Conservation (phyloP, 2,113 vertebrate genomes). For the Hypanus sabinus region DNA sequence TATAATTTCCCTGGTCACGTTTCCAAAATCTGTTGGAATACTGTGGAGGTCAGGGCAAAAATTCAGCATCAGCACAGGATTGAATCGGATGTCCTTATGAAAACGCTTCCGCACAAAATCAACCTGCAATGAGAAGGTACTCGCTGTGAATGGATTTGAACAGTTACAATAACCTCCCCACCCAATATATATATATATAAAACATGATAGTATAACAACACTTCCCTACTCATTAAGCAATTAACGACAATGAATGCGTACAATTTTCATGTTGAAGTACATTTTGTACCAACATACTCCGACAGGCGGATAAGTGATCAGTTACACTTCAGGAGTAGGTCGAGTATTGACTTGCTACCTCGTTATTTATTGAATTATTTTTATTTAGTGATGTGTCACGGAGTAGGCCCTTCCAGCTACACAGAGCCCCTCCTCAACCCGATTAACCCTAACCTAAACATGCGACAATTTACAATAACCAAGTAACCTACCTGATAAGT, state of each 20-base stretch:
- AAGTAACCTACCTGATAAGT: too few species aligned
- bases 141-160: neutral
- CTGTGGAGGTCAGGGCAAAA: slow-evolving; percentile 74
- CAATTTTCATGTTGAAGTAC: neutral
- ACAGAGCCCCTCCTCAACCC: too few species aligned
- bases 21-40: slow-evolving; percentile 63
- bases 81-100: slow-evolving; percentile 87
- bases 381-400: too few species aligned
- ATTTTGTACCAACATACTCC: neutral
- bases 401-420: too few species aligned
- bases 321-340: neutral
- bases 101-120: slow-evolving; percentile 84
- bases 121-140: slow-evolving; percentile 55
- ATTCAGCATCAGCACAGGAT: slow-evolving; percentile 88
- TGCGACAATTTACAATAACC: too few species aligned
- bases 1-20: slow-evolving; percentile 73
- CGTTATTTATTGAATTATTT: too few species aligned
- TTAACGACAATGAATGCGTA: neutral
- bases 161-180: neutral
- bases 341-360: neutral
- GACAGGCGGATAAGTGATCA: neutral
- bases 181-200: too few species aligned
- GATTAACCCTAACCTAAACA: too few species aligned
- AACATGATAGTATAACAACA: neutral
- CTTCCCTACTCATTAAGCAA: neutral